Evolutionary conservation across 1,140 invertebrate genomes (phyloP).

Genomic region (Coptotermes formosanus): DNA sequence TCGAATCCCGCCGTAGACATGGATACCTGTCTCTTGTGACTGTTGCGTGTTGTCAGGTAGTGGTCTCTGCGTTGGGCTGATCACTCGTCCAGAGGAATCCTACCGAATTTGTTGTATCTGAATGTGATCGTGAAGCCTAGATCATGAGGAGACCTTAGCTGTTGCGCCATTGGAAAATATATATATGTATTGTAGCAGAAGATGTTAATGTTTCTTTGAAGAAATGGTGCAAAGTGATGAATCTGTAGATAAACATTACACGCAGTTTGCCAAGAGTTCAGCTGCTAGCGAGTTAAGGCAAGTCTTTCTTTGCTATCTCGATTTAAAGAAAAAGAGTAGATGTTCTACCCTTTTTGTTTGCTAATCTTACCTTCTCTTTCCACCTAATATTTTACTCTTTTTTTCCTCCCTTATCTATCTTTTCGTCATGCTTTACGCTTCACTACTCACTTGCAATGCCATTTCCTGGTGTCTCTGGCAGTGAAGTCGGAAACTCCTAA

Average conservation of each 20-base stretch:
- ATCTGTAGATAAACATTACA: not conserved
- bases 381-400: not conserved
- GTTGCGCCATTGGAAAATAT: too few relatives aligned
- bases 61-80: too few relatives aligned
- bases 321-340: not conserved
- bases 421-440: constrained; percentile 6
- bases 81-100: too few relatives aligned
- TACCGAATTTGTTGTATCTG: too few relatives aligned
- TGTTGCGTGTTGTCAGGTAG: too few relatives aligned
- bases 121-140: too few relatives aligned
- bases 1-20: too few relatives aligned
- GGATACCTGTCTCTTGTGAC: too few relatives aligned
- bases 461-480: not conserved
- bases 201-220: not conserved
- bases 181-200: too few relatives aligned
- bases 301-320: not conserved
- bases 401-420: constrained; percentile 1
- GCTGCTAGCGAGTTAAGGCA: not conserved
- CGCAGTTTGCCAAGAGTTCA: not conserved
- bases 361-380: not conserved
- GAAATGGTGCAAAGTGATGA: not conserved
- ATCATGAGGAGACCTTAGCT: too few relatives aligned
- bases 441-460: not conserved
- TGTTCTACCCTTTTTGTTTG: not conserved
- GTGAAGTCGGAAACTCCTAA: not conserved